Percentiles rank a stretch among this genome's conserved stretches.
phyloP scores from a whole-genome alignment of 2,797 vertebrate species.

The Sebastes paucispinis region DNA sequence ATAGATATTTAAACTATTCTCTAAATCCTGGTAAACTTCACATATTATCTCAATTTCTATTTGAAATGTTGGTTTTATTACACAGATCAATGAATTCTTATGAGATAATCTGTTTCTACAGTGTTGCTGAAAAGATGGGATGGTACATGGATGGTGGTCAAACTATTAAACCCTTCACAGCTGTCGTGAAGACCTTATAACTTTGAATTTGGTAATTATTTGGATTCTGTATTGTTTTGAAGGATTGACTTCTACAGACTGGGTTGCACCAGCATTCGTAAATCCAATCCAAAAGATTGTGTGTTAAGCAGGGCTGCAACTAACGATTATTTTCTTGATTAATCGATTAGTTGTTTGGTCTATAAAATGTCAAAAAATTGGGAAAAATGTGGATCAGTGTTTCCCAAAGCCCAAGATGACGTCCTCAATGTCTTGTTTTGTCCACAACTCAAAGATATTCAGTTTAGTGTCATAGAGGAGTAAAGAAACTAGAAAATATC shows the following conservation, averaged over 20 bases:
- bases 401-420: too few relatives aligned
- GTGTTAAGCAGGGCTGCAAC: too few relatives aligned
- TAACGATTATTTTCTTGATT: too few relatives aligned
- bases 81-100: neutral
- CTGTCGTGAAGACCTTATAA: neutral
- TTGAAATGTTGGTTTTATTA: conserved; percentile 4
- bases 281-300: neutral
- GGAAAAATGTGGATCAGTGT: too few relatives aligned
- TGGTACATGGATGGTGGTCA: neutral
- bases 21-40: conserved; percentile 16
- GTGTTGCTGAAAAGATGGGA: neutral
- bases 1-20: neutral
- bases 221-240: neutral
- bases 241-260: neutral
- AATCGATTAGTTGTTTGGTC: too few relatives aligned
- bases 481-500: too few relatives aligned
- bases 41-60: neutral
- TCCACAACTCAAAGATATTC: too few relatives aligned
- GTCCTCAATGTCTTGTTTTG: too few relatives aligned
- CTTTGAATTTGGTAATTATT: neutral
- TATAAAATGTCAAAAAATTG: too few relatives aligned
- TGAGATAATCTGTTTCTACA: neutral
- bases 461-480: too few relatives aligned
- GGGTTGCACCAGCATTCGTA: neutral
- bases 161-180: neutral